Base-by-base conservation (phyloP, 2,797 vertebrate genomes). In the Psittacula derbiana region DNA sequence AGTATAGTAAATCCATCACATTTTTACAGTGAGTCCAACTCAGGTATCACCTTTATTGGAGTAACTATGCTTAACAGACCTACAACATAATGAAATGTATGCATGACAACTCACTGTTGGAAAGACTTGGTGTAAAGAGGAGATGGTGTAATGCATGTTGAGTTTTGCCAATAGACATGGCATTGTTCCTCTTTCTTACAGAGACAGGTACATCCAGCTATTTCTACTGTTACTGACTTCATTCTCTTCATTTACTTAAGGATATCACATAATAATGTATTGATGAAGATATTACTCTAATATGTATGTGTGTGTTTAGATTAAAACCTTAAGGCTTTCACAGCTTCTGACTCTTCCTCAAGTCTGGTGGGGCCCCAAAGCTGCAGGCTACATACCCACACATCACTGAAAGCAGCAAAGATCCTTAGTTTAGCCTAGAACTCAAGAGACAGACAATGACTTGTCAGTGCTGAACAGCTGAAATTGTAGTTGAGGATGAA, bases 191-290 rank as follows among this genome's bases (percentile, higher is more conserved):
- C 23, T 6, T 38, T 67, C 62, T 38, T 44, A 64, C 0, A 25
- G 55, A 61, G 38, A 74, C 0, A 28, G 19, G 40, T n/a, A 43
- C 13, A 36, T 6, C 46, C 58, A 43, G 61, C 57, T 84, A 43
- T 9, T 73, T 24, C 66, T 50, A 4, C 9, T 24, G 30, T 33
- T 28, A 31, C 50, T 79, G 44, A 67, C 40, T 24, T 64, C 30
- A 30, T 47, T 52, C 38, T 69, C 43, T 41, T 25, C 38, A 28
- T 38, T 75, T 25, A 70, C 25, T 17, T 12, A 27, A 55, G n/a
- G 14, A n/a, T 12, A 55, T 4, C 46, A 38, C 46, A 7, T 10
- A 8, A 38, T 14, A 50, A 66, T 1, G 11, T 31, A 31, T 0
- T 18, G 67, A 41, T 53, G 17, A 74, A 84, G 15, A 75, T 11